Percentiles rank a stretch among this genome's conserved stretches.
phyloP scores from a whole-genome alignment of 2,113 vertebrate species.

The Thamnaconus septentrionalis region DNA sequence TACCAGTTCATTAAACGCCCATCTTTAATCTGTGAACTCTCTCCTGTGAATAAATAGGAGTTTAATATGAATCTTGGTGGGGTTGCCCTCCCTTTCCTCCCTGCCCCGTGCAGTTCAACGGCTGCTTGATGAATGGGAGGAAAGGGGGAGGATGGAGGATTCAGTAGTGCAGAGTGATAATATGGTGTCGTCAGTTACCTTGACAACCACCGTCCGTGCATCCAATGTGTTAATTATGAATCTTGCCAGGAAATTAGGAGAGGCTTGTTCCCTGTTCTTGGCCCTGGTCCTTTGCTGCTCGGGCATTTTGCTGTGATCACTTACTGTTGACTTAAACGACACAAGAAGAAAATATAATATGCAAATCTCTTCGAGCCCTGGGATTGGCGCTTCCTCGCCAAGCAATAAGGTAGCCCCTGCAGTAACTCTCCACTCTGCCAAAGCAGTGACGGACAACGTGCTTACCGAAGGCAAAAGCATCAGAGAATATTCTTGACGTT shows the following conservation, averaged over 20 bases:
- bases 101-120: constrained; percentile 31
- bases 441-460: not conserved
- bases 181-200: constrained; percentile 70
- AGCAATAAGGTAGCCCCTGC: constrained; percentile 2
- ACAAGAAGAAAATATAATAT: constrained; percentile 43
- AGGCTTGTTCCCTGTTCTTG: constrained; percentile 45
- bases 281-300: constrained; percentile 22
- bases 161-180: constrained; percentile 56
- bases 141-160: constrained; percentile 38
- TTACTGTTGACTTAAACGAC: constrained; percentile 41
- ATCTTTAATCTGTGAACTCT: constrained; percentile 5
- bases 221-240: constrained; percentile 62
- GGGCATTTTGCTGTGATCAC: constrained; percentile 24
- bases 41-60: constrained; percentile 41
- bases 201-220: constrained; percentile 60
- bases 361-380: constrained; percentile 38
- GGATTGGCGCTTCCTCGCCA: constrained; percentile 9
- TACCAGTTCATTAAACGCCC: constrained; percentile 25
- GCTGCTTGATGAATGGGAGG: constrained; percentile 55
- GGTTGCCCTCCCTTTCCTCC: constrained; percentile 25
- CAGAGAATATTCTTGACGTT: not conserved
- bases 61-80: constrained; percentile 38
- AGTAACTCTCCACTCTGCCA: constrained; percentile 9
- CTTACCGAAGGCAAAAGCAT: not conserved
- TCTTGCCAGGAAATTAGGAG: constrained; percentile 57